phyloP scores from a whole-genome alignment of 2,113 vertebrate genomes.

The Vicugna pacos region DNA sequence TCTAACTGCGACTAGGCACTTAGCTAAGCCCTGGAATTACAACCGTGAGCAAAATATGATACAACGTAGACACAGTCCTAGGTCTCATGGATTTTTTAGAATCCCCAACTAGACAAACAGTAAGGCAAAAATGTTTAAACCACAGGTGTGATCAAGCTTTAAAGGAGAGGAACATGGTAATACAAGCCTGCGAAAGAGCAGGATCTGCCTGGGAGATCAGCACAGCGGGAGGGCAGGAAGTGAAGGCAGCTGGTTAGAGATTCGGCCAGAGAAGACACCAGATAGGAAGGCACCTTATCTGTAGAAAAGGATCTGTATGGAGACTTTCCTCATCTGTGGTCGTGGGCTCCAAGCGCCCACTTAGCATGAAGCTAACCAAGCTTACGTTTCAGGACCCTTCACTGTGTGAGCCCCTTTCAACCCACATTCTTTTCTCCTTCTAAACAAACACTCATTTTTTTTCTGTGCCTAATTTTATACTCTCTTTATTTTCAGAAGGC shows the following conservation, averaged over 20 bases:
- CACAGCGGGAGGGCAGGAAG: background rate
- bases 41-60: background rate
- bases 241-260: too few species aligned
- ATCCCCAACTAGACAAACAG: background rate
- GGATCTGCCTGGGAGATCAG: background rate
- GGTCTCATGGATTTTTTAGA: background rate
- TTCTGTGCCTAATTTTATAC: background rate
- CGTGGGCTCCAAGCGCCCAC: background rate
- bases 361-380: background rate
- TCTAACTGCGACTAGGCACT: background rate
- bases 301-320: background rate
- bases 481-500: background rate
- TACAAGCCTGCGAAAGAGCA: background rate
- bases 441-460: background rate
- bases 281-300: background rate
- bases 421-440: background rate
- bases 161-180: background rate
- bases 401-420: background rate
- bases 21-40: background rate
- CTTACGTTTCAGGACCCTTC: background rate
- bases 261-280: background rate
- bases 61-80: background rate
- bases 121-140: background rate
- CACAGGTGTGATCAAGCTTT: background rate
- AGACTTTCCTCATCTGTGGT: too few species aligned